Evolutionary conservation across 2,888 invertebrate species (phyloP).

Genomic region (Sinodicranocentrus sp.): DNA sequence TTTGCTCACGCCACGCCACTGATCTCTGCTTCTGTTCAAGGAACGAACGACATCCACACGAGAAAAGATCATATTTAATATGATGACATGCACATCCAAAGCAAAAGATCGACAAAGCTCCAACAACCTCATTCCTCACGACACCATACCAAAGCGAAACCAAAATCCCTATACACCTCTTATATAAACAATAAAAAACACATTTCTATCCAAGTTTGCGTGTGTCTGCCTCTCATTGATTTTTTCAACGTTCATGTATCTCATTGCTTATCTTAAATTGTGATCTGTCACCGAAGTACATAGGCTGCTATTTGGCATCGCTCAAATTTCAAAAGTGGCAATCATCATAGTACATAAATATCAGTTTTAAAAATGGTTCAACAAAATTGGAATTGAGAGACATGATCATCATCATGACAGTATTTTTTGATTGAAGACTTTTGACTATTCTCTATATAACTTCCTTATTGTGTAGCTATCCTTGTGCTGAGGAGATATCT

Average conservation of each 20-base stretch:
- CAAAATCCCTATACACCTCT: no score
- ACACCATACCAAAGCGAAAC: not conserved
- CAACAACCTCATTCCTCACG: not conserved
- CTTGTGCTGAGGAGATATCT: not conserved
- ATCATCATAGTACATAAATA: constrained; percentile 27
- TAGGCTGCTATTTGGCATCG: not conserved
- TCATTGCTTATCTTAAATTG: not conserved
- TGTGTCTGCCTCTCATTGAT: not conserved
- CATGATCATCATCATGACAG: no score
- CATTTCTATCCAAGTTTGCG: not conserved
- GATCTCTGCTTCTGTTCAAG: no score
- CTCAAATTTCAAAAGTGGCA: constrained; percentile 35
- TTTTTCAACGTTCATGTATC: not conserved
- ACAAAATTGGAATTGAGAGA: not conserved
- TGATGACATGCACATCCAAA: constrained; percentile 36
- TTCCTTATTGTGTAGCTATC: constrained; percentile 42
- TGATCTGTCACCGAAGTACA: not conserved
- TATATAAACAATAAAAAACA: no score
- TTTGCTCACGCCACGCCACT: no score
- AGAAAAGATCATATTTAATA: not conserved
- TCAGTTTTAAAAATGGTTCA: constrained; percentile 14
- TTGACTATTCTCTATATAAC: constrained; percentile 10
- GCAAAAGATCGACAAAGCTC: constrained; percentile 9
- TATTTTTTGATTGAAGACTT: constrained; percentile 19
- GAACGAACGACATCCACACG: no score